Percentiles rank a stretch among this genome's conserved stretches.
phyloP scores from a whole-genome alignment of 2,113 vertebrate genomes.

The Aythya baeri region DNA sequence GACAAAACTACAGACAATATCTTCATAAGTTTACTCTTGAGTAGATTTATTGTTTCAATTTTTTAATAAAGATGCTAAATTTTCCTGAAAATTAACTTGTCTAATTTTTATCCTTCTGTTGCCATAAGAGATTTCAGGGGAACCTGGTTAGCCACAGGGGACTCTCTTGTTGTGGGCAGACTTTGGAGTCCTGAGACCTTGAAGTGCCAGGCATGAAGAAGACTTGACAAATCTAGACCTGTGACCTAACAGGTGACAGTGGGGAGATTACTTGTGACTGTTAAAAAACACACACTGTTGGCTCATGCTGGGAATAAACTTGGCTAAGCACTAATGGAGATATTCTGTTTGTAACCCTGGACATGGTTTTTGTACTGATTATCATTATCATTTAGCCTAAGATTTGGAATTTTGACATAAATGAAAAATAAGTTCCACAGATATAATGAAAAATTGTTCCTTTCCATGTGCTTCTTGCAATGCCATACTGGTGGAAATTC shows the following conservation, averaged over 20 bases:
- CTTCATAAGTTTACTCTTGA: not conserved
- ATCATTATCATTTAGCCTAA: not conserved
- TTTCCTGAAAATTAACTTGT: not conserved
- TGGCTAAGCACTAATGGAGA: not conserved
- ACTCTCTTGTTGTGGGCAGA: not conserved
- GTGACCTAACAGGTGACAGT: not conserved
- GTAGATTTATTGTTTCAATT: not conserved
- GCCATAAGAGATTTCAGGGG: not conserved
- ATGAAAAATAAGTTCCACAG: not conserved
- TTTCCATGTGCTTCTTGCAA: not conserved
- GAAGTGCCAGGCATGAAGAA: not conserved
- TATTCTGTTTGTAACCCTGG: not conserved
- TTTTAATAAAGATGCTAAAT: not conserved
- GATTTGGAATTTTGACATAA: not conserved
- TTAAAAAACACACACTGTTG: rapidly evolving
- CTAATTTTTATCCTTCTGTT: not conserved
- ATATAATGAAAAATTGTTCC: not conserved
- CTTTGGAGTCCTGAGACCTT: not conserved
- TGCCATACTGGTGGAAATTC: rapidly evolving
- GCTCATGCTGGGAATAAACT: not conserved
- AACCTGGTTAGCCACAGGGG: not conserved
- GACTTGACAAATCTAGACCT: not conserved
- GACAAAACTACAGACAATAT: not conserved
- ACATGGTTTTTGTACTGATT: not conserved
- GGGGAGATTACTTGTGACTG: not conserved